A percentile compares a stretch with the other conserved stretches of the same genome.
Conservation (phyloP, 2,113 vertebrate species). For the Hiodon tergisus region DNA sequence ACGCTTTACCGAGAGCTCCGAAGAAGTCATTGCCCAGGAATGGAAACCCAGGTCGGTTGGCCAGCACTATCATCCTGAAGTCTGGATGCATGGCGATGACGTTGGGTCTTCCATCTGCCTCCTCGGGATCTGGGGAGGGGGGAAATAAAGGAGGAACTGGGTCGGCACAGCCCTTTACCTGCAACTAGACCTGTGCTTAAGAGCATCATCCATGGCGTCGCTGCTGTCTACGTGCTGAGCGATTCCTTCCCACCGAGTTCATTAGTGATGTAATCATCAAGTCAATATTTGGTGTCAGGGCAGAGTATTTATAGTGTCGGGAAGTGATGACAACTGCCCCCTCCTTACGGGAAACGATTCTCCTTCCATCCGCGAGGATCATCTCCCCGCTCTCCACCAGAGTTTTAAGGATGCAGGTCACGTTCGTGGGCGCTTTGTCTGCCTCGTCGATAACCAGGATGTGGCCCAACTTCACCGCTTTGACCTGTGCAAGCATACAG, state of each 20-base stretch:
- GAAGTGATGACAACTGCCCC: not conserved
- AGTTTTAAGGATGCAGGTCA: slow-evolving; percentile 94
- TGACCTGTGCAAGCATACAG: slow-evolving; percentile 69
- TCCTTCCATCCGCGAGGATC: slow-evolving; percentile 89
- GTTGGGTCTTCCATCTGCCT: slow-evolving; percentile 64
- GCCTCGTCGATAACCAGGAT: slow-evolving; percentile 91
- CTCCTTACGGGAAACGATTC: slow-evolving; percentile 84
- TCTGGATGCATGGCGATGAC: slow-evolving; percentile 84
- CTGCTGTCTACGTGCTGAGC: too few relatives aligned
- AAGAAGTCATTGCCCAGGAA: slow-evolving; percentile 98
- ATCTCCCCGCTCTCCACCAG: slow-evolving; percentile 95
- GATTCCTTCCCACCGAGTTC: too few relatives aligned
- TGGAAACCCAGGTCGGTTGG: slow-evolving; percentile 94
- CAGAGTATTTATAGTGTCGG: not conserved
- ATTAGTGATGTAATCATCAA: too few relatives aligned
- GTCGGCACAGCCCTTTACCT: not conserved
- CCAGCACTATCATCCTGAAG: slow-evolving; percentile 93
- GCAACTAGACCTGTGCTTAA: not conserved
- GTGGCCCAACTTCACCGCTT: slow-evolving; percentile 84
- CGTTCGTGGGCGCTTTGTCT: slow-evolving; percentile 95
- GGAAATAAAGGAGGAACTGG: not conserved
- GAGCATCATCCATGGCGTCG: not conserved
- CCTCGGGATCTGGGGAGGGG: slow-evolving; percentile 61
- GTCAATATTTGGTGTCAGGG: not conserved
- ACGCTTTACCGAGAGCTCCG: slow-evolving; percentile 79